Base-by-base conservation (phyloP, 2,888 invertebrate species). In the Phaedon cochleariae region DNA sequence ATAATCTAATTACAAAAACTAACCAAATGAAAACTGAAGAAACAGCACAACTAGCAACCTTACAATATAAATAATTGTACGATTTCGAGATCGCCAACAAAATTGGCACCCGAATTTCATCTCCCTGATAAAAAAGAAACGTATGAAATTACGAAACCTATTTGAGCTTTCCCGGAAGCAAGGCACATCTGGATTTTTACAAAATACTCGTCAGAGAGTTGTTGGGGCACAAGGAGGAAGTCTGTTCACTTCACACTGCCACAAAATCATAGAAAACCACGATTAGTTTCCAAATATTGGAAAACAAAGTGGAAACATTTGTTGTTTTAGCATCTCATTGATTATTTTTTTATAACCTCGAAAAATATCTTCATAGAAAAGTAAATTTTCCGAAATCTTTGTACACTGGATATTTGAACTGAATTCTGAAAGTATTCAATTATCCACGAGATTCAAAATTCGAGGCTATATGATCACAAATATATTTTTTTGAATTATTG, bases 1-100 rank as follows among this genome's bases (percentile, higher is more conserved):
- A 65, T 66, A 53, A 59, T 34, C 37, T n/a, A 59, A 48, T 29
- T 31, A 31, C 20, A 59, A 59, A n/a, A 49, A 49, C 29, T 26
- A 58, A 17, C 10, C 17, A 21, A 58, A 34, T 21, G 29, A 17
- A 67, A 70, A 66, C 48, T 59, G 62, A 67, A 59, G 46, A 64
- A 61, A 65, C 62, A 63, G 62, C 64, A 66, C 68, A 64, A 64
- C 62, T 70, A 68, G 62, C 60, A 70, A 70, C 60, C 66, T 66
- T 62, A 70, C 45, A 57, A 45, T 22, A 41, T 41, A 57, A 57
- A 57, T n/a, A n/a, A n/a, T 57, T 57, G 45, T 6, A 57, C 45
- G 22, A 37, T 37, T 54, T 20, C 46, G 7, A 10, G 17, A 45
- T n/a, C 9, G 45, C 22, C 45, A 41, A 57, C 26, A 20, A 9